Conservation (phyloP, 2,797 vertebrate species). For the Falco novaeseelandiae region DNA sequence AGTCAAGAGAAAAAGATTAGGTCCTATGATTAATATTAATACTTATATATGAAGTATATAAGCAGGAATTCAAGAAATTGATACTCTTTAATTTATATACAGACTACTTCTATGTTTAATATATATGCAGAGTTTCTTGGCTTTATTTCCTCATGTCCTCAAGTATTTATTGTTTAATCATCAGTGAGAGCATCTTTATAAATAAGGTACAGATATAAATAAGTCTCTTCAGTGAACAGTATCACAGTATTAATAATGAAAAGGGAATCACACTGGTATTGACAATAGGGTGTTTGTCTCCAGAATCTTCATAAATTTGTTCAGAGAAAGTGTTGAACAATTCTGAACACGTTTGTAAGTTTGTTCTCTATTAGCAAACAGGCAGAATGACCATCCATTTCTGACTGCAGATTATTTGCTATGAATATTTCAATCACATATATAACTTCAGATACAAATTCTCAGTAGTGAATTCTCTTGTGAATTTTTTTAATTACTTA, state of each 20-base stretch:
- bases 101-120: neutral
- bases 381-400: neutral
- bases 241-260: neutral
- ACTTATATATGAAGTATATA: neutral
- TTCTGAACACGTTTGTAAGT: neutral
- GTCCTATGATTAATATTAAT: neutral
- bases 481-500: neutral
- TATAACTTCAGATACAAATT: neutral
- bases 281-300: neutral
- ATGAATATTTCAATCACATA: neutral
- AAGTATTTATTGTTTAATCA: neutral
- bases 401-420: neutral
- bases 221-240: neutral
- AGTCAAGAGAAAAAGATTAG: neutral
- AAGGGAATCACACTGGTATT: neutral
- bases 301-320: neutral
- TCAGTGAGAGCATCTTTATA: neutral
- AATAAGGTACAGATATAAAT: neutral
- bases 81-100: neutral
- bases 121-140: neutral
- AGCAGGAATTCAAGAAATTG: neutral
- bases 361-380: neutral
- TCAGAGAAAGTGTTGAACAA: neutral
- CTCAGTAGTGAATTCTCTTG: neutral
- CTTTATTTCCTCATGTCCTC: neutral